These are phyloP conservation scores for Macrotus californicus DNA, from an alignment of 2,113 vertebrate species.

Conservation along the genomic window DNA sequence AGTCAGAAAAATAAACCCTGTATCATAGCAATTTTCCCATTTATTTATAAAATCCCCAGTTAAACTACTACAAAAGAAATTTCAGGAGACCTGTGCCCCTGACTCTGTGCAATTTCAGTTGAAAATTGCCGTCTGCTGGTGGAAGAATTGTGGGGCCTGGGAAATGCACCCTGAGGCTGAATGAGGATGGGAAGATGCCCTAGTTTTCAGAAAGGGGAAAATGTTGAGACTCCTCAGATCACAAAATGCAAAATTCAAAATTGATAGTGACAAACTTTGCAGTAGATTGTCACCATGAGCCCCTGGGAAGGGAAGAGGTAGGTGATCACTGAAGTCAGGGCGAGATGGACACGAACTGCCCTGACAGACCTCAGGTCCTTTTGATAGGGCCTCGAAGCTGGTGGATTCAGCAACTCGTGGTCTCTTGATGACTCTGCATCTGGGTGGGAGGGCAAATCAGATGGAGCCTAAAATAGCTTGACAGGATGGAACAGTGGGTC, in stretches of 20 bases:
- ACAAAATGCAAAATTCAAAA: background rate
- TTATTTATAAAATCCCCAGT: constrained; percentile 39
- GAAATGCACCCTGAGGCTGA: background rate
- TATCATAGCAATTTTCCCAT: constrained; percentile 2
- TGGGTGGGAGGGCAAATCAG: constrained; percentile 22
- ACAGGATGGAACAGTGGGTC: constrained; percentile 44
- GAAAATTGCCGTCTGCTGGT: constrained; percentile 60
- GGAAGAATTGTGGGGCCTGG: background rate
- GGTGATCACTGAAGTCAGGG: background rate
- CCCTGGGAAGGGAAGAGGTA: background rate
- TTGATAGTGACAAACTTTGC: background rate
- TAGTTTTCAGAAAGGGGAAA: constrained; percentile 36
- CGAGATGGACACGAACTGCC: background rate
- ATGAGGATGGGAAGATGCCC: background rate
- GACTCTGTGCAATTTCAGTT: constrained; percentile 53
- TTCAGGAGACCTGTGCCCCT: constrained; percentile 65
- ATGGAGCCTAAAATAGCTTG: constrained; percentile 49
- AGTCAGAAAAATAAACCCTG: background rate
- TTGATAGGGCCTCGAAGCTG: background rate
- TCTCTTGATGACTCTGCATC: constrained; percentile 37
- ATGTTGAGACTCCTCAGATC: background rate
- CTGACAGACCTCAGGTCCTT: background rate
- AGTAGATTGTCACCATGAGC: background rate
- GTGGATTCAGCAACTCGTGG: background rate
- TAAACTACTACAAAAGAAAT: constrained; percentile 78